Base-by-base conservation (phyloP, 2,113 vertebrate species). In the Sinocyclocheilus anophthalmus region DNA sequence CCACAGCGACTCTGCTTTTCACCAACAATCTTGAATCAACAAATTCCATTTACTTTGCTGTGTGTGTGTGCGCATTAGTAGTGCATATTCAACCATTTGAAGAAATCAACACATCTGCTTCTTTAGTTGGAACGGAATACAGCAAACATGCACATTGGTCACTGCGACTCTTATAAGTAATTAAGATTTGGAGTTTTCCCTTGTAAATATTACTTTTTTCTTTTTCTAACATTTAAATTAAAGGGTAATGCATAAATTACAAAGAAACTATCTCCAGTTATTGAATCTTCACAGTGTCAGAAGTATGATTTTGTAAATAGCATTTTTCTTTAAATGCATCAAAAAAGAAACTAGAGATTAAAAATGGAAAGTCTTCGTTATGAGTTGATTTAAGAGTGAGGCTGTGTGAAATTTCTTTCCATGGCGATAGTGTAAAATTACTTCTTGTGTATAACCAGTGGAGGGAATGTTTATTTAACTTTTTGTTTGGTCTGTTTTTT, bases 261-360 rank as follows among this genome's bases (percentile, higher is more conserved):
- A 81, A 69, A 69, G 67, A 61, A 80, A 16, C 37, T 70, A 65
- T 53, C 80, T 14, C 67, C 50, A 37, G 45, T 73, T 45, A 50
- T 48, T 81, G 65, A 86, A 86, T 81, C 59, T 42, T 83, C 81
- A 61, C 42, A 45, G 69, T 76, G 77, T 85, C 75, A 22, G 65
- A 86, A 69, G 69, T 63, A 82, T 55, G 83, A 72, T 53, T 87
- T 81, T 90, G 89, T 90, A 90, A 86, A 90, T 90, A 87, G 63
- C 76, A n/a, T 77, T 0, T 67, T 48, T 42, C 30, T 14, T 59
- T 33, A 76, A 59, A 86, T 85, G 55, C 89, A 79, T 42, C n/a
- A 63, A 59, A 65, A 83, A 86, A 53, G 45, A 69, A 26, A 22
- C n/a, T 24, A 37, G 72, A 61, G 55, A 57, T 77, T 61, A 30